phyloP scores from a whole-genome alignment of 2,113 vertebrate genomes.

The Phyllostomus discolor region DNA sequence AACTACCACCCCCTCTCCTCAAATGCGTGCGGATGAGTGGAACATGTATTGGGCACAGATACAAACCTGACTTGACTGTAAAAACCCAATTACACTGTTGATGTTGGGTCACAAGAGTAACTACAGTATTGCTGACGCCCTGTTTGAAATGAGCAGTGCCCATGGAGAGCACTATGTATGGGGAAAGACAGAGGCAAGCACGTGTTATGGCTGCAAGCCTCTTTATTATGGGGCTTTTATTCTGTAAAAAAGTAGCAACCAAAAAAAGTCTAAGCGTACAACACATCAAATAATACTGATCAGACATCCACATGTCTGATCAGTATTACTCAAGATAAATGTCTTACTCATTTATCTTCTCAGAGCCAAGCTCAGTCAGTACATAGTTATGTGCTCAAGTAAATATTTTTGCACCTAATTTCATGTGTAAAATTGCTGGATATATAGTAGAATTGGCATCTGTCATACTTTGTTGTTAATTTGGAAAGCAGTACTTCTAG shows the following conservation, averaged over 20 bases:
- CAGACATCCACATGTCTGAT: not conserved
- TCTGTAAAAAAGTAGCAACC: not conserved
- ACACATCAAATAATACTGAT: not conserved
- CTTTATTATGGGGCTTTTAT: not conserved
- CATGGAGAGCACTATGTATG: not conserved
- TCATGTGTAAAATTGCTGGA: not conserved
- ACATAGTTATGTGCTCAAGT: not conserved
- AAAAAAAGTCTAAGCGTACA: not conserved
- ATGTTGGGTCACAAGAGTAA: not conserved
- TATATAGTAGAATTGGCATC: not conserved
- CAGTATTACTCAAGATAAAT: too few relatives aligned
- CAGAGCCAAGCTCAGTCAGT: not conserved
- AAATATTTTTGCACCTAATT: not conserved
- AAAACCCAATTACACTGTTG: not conserved
- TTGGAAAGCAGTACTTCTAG: conserved; percentile 1
- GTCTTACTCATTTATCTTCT: not conserved
- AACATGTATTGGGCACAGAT: not conserved
- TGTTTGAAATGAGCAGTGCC: not conserved
- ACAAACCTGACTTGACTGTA: not conserved
- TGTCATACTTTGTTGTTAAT: not conserved
- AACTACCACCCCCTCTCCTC: not conserved
- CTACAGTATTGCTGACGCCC: not conserved
- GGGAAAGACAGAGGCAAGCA: not conserved
- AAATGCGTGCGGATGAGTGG: not conserved
- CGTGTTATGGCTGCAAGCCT: not conserved